Evolutionary conservation across 2,113 vertebrate genomes (phyloP).

Genomic region (Mellivora capensis): DNA sequence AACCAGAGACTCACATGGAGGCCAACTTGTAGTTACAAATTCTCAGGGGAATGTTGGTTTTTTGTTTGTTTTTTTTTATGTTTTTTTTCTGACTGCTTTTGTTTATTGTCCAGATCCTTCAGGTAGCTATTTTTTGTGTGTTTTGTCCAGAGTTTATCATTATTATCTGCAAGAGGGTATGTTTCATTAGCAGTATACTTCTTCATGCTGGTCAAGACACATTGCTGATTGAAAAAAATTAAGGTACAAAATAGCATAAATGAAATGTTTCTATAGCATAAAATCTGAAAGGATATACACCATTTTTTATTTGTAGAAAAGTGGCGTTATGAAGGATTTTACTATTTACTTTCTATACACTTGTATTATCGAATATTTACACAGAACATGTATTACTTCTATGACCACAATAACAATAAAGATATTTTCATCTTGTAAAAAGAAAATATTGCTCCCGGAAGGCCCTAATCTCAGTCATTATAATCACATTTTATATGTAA

Average conservation of each 20-base stretch:
- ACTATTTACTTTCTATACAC: not conserved
- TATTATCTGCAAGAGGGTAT: not conserved
- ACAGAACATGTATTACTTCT: constrained; percentile 14
- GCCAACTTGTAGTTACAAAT: not conserved
- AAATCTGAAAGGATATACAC: not conserved
- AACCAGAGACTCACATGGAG: not conserved
- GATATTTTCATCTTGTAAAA: not conserved
- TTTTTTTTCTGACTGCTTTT: not conserved
- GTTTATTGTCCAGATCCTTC: not conserved
- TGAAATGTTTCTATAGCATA: constrained; percentile 5
- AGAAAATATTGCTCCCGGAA: not conserved
- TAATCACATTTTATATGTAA: not conserved
- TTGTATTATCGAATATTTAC: constrained; percentile 21
- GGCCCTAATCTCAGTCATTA: not conserved
- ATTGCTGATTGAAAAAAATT: not conserved
- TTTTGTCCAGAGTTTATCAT: not conserved
- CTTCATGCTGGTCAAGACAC: not conserved
- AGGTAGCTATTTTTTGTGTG: not conserved
- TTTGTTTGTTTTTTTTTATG: not conserved
- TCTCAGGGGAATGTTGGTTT: not conserved
- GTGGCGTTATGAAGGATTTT: not conserved
- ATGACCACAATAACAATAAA: not conserved
- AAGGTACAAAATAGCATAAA: constrained; percentile 6
- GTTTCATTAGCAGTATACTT: not conserved
- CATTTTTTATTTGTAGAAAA: not conserved